phyloP scores from a whole-genome alignment of 1,140 invertebrate species.

The Atta cephalotes region DNA sequence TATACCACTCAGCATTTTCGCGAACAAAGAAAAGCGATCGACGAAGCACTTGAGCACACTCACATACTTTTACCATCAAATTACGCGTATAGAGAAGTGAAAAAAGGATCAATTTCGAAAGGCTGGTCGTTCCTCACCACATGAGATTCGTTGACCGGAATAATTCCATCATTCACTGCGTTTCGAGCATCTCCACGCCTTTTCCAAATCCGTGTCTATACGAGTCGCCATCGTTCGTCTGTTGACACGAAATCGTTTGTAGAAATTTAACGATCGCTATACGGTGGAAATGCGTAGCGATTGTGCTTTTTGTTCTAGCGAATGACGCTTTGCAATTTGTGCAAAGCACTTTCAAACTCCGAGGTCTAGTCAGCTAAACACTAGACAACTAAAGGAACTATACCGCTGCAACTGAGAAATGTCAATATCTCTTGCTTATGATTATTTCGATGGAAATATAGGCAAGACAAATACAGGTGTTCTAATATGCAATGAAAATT shows the following conservation, averaged over 20 bases:
- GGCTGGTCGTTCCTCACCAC: conserved; percentile 5
- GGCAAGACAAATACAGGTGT: neutral
- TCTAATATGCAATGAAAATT: conserved; percentile 15
- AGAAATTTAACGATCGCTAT: conserved; percentile 54
- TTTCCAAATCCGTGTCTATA: conserved; percentile 44
- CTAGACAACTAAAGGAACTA: neutral
- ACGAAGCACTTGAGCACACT: conserved; percentile 23
- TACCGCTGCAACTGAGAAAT: neutral
- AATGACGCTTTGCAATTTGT: conserved; percentile 9
- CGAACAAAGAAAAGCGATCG: conserved; percentile 40
- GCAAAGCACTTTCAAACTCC: neutral
- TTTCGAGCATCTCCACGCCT: conserved; percentile 48
- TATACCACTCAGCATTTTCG: conserved; percentile 24
- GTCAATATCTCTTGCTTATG: neutral
- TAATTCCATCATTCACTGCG: conserved; percentile 52
- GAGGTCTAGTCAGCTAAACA: neutral
- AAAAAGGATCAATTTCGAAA: conserved; percentile 42
- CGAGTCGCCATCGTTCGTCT: conserved; percentile 5
- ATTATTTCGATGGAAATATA: neutral
- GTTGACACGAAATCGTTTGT: conserved; percentile 53
- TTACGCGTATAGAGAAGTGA: conserved; percentile 40
- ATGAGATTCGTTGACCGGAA: conserved; percentile 55
- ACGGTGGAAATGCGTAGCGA: conserved; percentile 27
- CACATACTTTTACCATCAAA: conserved; percentile 33
- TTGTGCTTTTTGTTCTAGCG: conserved; percentile 26